A percentile compares a stretch with the other conserved stretches of the same genome.
These are phyloP conservation scores for Reinhardtius hippoglossoides DNA, from an alignment of 2,113 vertebrate species.

Conservation along the genomic window DNA sequence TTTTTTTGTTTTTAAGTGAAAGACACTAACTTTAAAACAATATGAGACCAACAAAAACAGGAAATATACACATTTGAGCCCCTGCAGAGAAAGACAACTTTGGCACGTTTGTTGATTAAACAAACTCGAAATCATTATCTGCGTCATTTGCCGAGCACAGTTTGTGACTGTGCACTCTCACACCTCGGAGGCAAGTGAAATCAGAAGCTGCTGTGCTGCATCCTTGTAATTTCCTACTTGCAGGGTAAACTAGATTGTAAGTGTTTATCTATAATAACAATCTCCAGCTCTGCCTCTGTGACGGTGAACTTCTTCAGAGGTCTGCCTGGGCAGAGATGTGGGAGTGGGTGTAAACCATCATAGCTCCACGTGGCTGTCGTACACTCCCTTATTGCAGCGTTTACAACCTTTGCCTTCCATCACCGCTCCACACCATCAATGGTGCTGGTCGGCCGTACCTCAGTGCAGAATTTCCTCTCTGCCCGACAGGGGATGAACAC, in stretches of 20 bases:
- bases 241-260: slow-evolving; percentile 63
- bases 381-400: slow-evolving; percentile 53
- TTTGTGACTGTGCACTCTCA: slow-evolving; percentile 25
- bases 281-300: slow-evolving; percentile 61
- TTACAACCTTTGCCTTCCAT: slow-evolving; percentile 34
- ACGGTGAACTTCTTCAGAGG: slow-evolving; percentile 31
- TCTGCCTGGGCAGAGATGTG: slow-evolving; percentile 35
- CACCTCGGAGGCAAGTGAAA: slow-evolving; percentile 51
- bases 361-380: not conserved
- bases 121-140: not conserved
- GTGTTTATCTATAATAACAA: slow-evolving; percentile 82
- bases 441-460: slow-evolving; percentile 25
- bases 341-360: slow-evolving; percentile 38
- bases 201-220: slow-evolving; percentile 46
- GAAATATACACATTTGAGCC: not conserved
- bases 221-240: slow-evolving; percentile 71
- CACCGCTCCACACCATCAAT: not conserved
- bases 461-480: slow-evolving; percentile 1
- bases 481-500: slow-evolving; percentile 27
- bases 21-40: no score
- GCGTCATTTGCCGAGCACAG: not conserved
- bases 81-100: no score
- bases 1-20: no score
- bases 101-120: no score
- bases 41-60: no score